Evolutionary conservation across 2,113 vertebrate species (phyloP).

Genomic region (Gymnorhina tibicen): DNA sequence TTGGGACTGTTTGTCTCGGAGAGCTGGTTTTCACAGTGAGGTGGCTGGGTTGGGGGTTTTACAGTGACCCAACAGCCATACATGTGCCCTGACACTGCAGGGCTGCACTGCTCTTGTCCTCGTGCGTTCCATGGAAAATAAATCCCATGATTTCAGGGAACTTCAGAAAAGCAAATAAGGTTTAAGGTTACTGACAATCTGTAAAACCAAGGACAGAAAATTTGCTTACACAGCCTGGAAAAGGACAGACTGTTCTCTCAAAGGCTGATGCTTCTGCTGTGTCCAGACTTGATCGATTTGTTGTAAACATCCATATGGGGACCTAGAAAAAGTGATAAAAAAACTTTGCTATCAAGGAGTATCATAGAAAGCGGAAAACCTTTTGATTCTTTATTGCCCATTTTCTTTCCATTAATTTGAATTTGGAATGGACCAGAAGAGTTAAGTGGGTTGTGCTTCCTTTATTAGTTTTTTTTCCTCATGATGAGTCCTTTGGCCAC

Average conservation of each 20-base stretch:
- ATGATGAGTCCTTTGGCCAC: background rate
- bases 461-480: background rate
- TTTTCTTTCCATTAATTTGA: background rate
- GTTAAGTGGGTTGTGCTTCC: background rate
- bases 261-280: background rate
- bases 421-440: background rate
- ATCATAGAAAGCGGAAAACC: background rate
- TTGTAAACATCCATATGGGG: background rate
- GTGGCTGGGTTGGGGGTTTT: background rate
- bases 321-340: background rate
- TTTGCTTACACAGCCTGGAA: background rate
- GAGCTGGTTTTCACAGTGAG: background rate
- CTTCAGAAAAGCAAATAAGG: constrained; percentile 34
- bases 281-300: background rate
- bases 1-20: background rate
- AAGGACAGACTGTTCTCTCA: constrained; percentile 13
- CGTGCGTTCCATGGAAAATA: background rate
- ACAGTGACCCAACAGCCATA: rapidly evolving
- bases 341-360: background rate
- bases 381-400: background rate
- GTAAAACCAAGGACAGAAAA: constrained; percentile 19
- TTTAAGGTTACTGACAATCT: constrained; percentile 22
- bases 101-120: rapidly evolving
- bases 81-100: rapidly evolving
- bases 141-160: background rate